Base-by-base conservation (phyloP, 1,140 invertebrate species). In the Musca domestica region DNA sequence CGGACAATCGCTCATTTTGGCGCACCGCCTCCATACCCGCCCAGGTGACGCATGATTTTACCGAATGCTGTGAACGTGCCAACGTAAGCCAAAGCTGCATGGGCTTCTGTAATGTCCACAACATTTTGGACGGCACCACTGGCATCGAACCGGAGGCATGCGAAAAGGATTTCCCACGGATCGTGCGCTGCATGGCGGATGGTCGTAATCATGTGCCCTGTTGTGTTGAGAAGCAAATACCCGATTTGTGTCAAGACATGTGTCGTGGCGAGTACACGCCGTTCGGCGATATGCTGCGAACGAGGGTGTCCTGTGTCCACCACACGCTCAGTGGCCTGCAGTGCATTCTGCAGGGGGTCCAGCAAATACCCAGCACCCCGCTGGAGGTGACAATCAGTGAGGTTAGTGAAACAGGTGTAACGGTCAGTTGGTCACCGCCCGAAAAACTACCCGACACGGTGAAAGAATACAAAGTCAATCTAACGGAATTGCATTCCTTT, bases 141-240 rank as follows among this genome's bases (percentile, higher is more conserved):
- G 90, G 91, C 9, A 87, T 90, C 68, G 90, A 92, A 77, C 90
- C 91, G 1, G 90, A 91, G 74, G 85, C 88, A 22, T 94, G 92
- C 72, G 91, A 93, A 79, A 80, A 84, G 27, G 90, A 92, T 74
- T 91, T 94, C 72, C 89, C 90, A 1, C 81, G 85, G 47, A 93
- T 94, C 68, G 91, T 93, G 14, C 87, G 84, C 27, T 89, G 87
- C 73, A 89, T 89, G 88, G 87, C 87, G 73, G 92, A 93, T 81
- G 90, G 91, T 0, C 84, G 91, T 23, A 92, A 94, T 82, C 92
- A 94, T 82, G 89, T 92, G 46, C 92, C 92, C 0, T 94, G 92
- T 79, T 94, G 92, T 75, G 86, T 90, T 17, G 86, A 90, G 69
- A 91, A 93, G 78, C 85, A 88, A 61, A 89, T 94, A 19, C 92